phyloP scores from a whole-genome alignment of 2,888 invertebrate species.

The Hofmannophila pseudospretella region DNA sequence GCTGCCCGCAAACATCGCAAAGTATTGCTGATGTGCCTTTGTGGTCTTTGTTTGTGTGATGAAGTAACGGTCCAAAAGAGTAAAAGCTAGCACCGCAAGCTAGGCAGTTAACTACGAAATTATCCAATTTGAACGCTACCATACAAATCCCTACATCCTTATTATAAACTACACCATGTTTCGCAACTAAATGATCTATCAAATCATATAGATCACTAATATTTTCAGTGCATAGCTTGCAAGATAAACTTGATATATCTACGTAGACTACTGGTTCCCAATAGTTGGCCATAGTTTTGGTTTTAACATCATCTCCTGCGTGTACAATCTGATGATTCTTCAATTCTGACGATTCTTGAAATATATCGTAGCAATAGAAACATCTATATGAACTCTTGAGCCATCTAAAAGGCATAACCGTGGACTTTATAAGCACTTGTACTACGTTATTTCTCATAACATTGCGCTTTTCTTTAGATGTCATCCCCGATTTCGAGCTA shows the following conservation, averaged over 20 bases:
- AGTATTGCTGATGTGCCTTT: slow-evolving; percentile 61
- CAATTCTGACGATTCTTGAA: slow-evolving; percentile 55
- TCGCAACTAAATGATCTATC: slow-evolving; percentile 52
- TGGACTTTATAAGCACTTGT: slow-evolving; percentile 52
- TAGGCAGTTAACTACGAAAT: slow-evolving; percentile 50
- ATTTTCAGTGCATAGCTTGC: slow-evolving; percentile 48
- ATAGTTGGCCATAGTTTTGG: slow-evolving; percentile 59
- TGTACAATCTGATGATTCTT: slow-evolving; percentile 53
- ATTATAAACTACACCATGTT: slow-evolving; percentile 49
- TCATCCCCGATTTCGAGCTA: slow-evolving; percentile 17
- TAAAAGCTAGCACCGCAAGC: slow-evolving; percentile 57
- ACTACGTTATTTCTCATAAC: slow-evolving; percentile 59
- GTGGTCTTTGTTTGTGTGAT: slow-evolving; percentile 66
- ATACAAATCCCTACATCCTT: slow-evolving; percentile 63
- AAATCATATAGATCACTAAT: slow-evolving; percentile 52
- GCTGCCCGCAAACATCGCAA: slow-evolving; percentile 63
- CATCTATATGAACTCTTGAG: slow-evolving; percentile 66
- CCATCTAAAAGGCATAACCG: slow-evolving; percentile 67
- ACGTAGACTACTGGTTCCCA: slow-evolving; percentile 66
- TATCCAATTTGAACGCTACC: slow-evolving; percentile 61
- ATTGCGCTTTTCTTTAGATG: slow-evolving; percentile 49
- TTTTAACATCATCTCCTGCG: slow-evolving; percentile 41
- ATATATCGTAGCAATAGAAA: slow-evolving; percentile 70
- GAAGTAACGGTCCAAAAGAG: slow-evolving; percentile 58
- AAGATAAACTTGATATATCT: slow-evolving; percentile 51